Evolutionary conservation across 2,888 invertebrate species (phyloP), one percentile per base, ranked within the genome.

Genomic region (Drosophila sordidapex): DNA sequence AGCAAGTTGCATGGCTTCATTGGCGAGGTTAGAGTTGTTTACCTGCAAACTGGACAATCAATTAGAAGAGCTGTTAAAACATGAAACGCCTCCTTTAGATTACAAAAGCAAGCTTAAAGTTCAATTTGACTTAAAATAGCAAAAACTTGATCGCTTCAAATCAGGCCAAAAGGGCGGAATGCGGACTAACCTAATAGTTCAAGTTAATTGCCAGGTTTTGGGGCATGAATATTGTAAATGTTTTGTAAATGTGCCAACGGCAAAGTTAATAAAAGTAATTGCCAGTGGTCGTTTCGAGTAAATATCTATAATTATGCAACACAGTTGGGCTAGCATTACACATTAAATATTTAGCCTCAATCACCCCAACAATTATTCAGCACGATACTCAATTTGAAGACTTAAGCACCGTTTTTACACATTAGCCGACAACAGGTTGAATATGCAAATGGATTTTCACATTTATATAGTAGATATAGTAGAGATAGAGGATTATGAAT

Each of bases 191-290:
- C 53, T 40, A 38, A 18, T 66, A 65, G 65, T 54, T 54, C 33
- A 18, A 21, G 48, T 49, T 67, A 65, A 67, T 67, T 54, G 56
- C 8, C 18, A 8, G 40, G 35, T 43, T 53, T 25, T 33, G n/a
- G 13, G 25, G 56, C 67, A 68, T 68, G 56, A 68, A 68, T 68
- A 51, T 56, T 65, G 27, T 49, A 51, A 66, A 66, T 56, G 66
- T 40, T 40, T 29, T 56, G 27, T 40, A 40, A 65, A 43, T 56
- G 56, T 40, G 49, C 35, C 66, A 38, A 68, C 33, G 40, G 21
- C 15, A 21, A 15, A 35, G 40, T 40, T 43, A 65, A 33, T n/a
- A 53, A 35, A 56, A n/a, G 53, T 68, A 66, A 66, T 56, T 56
- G 40, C 54, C 15, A 11, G 6, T 33, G n/a, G n/a, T 33, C 15